Percentiles rank a stretch among this genome's conserved stretches.
These are phyloP conservation scores for Nomada flava DNA, from an alignment of 2,888 invertebrate species.

Conservation along the genomic window DNA sequence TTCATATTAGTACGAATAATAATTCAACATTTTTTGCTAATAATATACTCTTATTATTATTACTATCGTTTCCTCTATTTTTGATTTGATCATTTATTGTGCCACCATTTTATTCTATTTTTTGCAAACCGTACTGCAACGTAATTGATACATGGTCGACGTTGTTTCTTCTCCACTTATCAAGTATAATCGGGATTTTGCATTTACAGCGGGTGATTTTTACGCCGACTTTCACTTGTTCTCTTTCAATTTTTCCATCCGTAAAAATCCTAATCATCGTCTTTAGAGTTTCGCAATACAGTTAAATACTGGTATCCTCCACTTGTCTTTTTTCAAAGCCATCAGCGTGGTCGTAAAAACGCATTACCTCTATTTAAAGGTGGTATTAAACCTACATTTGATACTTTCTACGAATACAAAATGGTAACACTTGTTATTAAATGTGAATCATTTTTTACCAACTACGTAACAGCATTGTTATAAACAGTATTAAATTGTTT, in stretches of 20 bases:
- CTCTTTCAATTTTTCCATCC: slow-evolving; percentile 42
- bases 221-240: slow-evolving; percentile 48
- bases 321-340: slow-evolving; percentile 3
- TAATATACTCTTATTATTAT: not conserved
- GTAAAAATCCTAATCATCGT: slow-evolving; percentile 30
- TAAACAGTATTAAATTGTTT: not conserved
- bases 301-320: slow-evolving; percentile 28
- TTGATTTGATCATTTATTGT: not conserved
- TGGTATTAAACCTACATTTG: not conserved
- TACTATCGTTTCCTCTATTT: not conserved
- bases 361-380: not conserved
- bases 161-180: slow-evolving; percentile 6
- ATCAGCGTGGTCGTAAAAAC: not conserved
- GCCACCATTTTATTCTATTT: no score
- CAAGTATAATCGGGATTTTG: slow-evolving; percentile 21
- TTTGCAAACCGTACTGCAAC: not conserved
- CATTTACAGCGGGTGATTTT: slow-evolving; percentile 27
- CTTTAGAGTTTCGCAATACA: slow-evolving; percentile 6
- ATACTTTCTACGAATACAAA: slow-evolving; percentile 1
- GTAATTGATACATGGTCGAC: not conserved
- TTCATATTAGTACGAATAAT: no score
- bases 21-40: no score
- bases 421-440: not conserved
- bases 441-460: not conserved
- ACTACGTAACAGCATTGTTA: not conserved